Evolutionary conservation across 1,140 invertebrate genomes (phyloP).

Genomic region (Drosophila bipectinata): DNA sequence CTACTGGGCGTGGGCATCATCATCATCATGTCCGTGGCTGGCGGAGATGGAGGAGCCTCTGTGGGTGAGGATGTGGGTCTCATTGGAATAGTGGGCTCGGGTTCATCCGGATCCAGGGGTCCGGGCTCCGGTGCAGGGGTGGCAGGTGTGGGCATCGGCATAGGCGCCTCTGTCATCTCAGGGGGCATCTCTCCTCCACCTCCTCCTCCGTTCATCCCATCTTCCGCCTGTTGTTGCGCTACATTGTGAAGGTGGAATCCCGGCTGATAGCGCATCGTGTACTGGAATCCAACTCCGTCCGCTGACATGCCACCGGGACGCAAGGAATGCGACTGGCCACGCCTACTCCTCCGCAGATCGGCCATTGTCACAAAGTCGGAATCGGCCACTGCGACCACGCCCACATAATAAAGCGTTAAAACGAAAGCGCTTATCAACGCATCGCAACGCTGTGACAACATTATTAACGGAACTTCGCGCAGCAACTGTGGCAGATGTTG

Average conservation of each 20-base stretch:
- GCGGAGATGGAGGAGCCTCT: constrained; percentile 27
- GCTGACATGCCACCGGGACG: constrained; percentile 49
- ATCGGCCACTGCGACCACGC: constrained; percentile 52
- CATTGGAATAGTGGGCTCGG: constrained; percentile 66
- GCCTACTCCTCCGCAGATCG: constrained; percentile 41
- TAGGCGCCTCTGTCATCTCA: constrained; percentile 13
- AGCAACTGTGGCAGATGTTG: constrained; percentile 54
- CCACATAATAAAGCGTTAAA: constrained; percentile 75
- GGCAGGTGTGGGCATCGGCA: constrained; percentile 39
- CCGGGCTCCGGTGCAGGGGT: constrained; percentile 47
- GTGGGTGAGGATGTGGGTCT: constrained; percentile 36
- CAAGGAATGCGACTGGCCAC: constrained; percentile 23
- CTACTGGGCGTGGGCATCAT: constrained; percentile 48
- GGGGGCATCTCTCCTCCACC: neutral
- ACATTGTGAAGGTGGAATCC: constrained; percentile 55
- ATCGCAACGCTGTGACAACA: constrained; percentile 71
- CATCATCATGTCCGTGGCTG: constrained; percentile 42
- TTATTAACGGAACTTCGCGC: constrained; percentile 78
- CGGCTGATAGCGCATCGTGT: constrained; percentile 68
- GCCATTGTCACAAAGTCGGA: constrained; percentile 69
- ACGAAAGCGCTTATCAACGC: constrained; percentile 71
- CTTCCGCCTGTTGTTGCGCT: constrained; percentile 41
- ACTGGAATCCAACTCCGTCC: constrained; percentile 54
- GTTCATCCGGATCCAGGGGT: constrained; percentile 50
- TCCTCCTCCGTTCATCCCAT: neutral